Evolutionary conservation across 1,140 invertebrate species (phyloP), one percentile per base, ranked within the genome.

Genomic region (Sycophaga agraensis): DNA sequence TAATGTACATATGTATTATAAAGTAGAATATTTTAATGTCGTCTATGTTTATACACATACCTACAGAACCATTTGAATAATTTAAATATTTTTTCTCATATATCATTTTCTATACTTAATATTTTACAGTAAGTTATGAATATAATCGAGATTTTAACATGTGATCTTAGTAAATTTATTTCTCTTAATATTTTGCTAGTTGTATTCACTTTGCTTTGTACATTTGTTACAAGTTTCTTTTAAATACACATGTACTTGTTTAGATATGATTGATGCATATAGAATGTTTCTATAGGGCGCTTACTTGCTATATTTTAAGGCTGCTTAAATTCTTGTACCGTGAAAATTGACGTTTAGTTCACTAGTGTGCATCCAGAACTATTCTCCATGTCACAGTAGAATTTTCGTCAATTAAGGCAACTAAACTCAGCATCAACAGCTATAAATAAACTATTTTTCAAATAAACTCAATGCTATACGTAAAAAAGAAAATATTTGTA

Each of bases 161-260:
- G 4, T 31, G 28, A 31, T 6, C 28, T 31, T 51, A 60, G 14
- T 51, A 59, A 37, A 39, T 50, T 50, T 50, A 26, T 35, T 50
- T 31, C 34, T 50, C 26, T 28, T 49, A 35, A 17, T 61, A 46
- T 31, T 17, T 62, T 21, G 19, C n/a, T 59, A 59, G 64, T 28
- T 43, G 55, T 69, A 46, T 61, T 40, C 57, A 63, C 39, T 62
- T 57, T 46, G 42, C 63, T 73, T 72, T 74, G 65, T 72, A 73
- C 68, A 73, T 67, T 64, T 57, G 37, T 66, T 68, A 60, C 26
- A 40, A 46, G 21, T 31, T 35, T 35, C 26, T 57, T 46, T 61
- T 61, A 42, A 54, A 54, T 54, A 61, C 34, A 34, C 59, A 61
- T 54, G 49, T 54, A 61, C 59, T 54, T 46, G 4, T 55, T 48